phyloP scores from a whole-genome alignment of 1,140 invertebrate species.

The Coptotermes formosanus region DNA sequence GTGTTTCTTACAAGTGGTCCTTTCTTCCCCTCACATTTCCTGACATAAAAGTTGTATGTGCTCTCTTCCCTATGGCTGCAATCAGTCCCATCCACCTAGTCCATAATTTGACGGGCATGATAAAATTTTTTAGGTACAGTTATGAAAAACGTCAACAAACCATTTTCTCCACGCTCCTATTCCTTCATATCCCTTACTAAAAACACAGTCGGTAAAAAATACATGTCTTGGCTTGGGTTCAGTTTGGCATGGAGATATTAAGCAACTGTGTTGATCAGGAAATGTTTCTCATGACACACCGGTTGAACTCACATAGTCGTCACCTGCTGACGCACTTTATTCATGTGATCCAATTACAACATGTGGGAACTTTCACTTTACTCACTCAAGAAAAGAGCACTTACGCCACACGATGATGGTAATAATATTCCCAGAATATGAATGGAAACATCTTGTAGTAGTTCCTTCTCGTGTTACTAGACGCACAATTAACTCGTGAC shows the following conservation, averaged over 20 bases:
- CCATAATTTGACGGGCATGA: too few relatives aligned
- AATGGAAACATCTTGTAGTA: not conserved
- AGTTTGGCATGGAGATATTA: not conserved
- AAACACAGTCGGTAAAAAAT: too few relatives aligned
- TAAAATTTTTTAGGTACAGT: too few relatives aligned
- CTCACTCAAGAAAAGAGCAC: not conserved
- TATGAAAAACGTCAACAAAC: too few relatives aligned
- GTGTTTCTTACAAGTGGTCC: too few relatives aligned
- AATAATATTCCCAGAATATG: slow-evolving; percentile 7
- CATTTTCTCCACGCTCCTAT: too few relatives aligned
- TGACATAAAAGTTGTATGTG: too few relatives aligned
- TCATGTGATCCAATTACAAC: not conserved
- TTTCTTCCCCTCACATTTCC: too few relatives aligned
- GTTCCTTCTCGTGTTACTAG: not conserved
- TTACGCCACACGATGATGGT: not conserved
- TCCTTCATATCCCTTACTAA: too few relatives aligned
- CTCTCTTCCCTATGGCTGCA: too few relatives aligned
- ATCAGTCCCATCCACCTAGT: too few relatives aligned
- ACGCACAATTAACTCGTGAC: not conserved
- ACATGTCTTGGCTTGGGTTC: too few relatives aligned
- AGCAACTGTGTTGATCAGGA: not conserved
- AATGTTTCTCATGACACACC: not conserved
- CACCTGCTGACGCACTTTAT: not conserved
- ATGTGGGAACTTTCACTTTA: not conserved
- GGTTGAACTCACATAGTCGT: not conserved